Conservation (phyloP, 1,140 invertebrate species). For the Lepidotrigona ventralis region DNA sequence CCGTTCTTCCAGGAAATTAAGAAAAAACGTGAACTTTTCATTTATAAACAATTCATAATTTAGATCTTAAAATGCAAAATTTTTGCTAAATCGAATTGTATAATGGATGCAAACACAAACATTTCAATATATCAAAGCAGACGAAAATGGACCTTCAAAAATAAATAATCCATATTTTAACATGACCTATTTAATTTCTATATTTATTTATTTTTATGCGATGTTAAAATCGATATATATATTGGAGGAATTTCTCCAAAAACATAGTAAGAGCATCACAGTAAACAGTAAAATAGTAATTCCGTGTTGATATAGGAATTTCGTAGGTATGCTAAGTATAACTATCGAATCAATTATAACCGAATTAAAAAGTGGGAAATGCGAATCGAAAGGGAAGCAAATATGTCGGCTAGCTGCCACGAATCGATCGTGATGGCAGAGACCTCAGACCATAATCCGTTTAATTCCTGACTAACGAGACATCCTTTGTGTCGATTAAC, state of each 20-base stretch:
- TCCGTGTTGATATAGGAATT: not conserved
- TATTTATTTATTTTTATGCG: too few species aligned
- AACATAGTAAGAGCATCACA: not conserved
- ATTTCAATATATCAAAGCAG: too few species aligned
- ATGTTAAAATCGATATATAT: too few species aligned
- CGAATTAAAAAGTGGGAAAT: slow-evolving; percentile 55
- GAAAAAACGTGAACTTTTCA: too few species aligned
- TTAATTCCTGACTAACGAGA: slow-evolving; percentile 73
- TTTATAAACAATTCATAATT: too few species aligned
- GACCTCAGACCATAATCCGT: slow-evolving; percentile 66
- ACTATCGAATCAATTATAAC: slow-evolving; percentile 46
- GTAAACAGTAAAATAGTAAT: not conserved
- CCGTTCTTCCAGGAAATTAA: too few species aligned
- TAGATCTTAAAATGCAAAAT: too few species aligned
- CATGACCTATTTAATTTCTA: too few species aligned
- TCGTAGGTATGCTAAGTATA: not conserved
- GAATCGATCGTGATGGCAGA: slow-evolving; percentile 53
- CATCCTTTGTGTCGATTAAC: slow-evolving; percentile 74
- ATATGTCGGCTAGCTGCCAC: slow-evolving; percentile 41
- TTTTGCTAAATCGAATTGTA: too few species aligned
- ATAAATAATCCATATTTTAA: too few species aligned
- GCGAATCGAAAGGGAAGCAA: slow-evolving; percentile 29
- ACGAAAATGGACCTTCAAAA: too few species aligned
- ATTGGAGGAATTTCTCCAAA: not conserved
- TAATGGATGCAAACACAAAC: too few species aligned